Conservation (phyloP, 2,888 invertebrate species). For the Molanna angustata region DNA sequence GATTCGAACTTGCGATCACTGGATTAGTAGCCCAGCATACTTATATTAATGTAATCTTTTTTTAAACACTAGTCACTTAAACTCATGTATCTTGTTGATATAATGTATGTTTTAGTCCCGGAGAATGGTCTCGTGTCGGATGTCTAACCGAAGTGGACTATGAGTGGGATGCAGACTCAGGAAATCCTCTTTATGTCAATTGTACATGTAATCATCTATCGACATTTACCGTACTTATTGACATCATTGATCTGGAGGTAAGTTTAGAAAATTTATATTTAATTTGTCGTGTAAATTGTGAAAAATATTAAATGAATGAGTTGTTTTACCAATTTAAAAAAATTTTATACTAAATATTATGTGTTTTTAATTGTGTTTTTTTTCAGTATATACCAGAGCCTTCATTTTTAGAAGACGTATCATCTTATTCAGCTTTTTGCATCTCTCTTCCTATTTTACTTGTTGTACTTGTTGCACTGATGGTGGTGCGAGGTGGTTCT, state of each 20-base stretch:
- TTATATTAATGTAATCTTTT: too few species aligned
- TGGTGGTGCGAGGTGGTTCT: slow-evolving; percentile 74
- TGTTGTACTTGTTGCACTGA: slow-evolving; percentile 75
- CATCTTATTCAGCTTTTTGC: slow-evolving; percentile 86
- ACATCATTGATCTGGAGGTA: slow-evolving; percentile 85
- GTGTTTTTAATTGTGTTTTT: neutral
- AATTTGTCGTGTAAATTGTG: neutral
- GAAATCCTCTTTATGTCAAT: slow-evolving; percentile 70
- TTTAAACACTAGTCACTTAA: too few species aligned
- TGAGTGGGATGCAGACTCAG: slow-evolving; percentile 55
- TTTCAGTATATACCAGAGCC: slow-evolving; percentile 80
- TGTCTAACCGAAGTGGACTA: slow-evolving; percentile 81
- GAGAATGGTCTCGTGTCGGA: slow-evolving; percentile 88
- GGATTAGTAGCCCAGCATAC: too few species aligned
- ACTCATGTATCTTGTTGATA: too few species aligned
- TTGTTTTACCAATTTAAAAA: too few species aligned
- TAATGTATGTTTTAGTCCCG: slow-evolving; percentile 46
- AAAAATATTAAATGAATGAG: too few species aligned
- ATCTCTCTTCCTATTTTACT: slow-evolving; percentile 79
- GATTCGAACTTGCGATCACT: too few species aligned
- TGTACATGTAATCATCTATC: slow-evolving; percentile 92
- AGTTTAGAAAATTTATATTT: neutral
- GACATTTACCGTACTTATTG: slow-evolving; percentile 87
- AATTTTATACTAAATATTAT: too few species aligned
- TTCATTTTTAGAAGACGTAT: slow-evolving; percentile 78